Conservation (phyloP, 1,140 invertebrate genomes). For the Pomacea maculata region DNA sequence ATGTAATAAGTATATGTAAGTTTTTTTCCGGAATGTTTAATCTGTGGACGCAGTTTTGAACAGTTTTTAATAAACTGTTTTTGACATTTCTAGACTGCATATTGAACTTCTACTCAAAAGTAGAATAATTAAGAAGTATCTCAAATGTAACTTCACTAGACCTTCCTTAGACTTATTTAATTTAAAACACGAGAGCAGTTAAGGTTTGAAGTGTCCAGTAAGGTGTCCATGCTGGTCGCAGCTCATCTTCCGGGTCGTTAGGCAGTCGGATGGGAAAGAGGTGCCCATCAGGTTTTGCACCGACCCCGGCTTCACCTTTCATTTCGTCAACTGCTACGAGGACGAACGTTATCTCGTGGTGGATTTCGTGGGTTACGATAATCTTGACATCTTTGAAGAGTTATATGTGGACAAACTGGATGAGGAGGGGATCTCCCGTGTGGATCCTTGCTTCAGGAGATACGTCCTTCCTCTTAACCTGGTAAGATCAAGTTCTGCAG, state of each 20-base stretch:
- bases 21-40: no score
- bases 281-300: slow-evolving; percentile 57
- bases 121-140: no score
- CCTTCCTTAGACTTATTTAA: no score
- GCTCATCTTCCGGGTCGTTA: slow-evolving; percentile 22
- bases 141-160: no score
- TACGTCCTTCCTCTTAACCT: slow-evolving; percentile 29
- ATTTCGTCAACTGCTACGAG: slow-evolving; percentile 89
- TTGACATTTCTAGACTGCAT: no score
- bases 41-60: no score
- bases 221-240: background rate
- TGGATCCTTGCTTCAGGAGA: slow-evolving; percentile 15
- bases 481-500: background rate
- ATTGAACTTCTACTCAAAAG: no score
- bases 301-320: slow-evolving; percentile 83
- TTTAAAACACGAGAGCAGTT: no score
- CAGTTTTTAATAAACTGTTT: no score
- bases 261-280: slow-evolving; percentile 1
- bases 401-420: slow-evolving; percentile 39
- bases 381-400: slow-evolving; percentile 71
- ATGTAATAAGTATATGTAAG: no score
- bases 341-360: slow-evolving; percentile 76
- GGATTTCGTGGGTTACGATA: slow-evolving; percentile 84
- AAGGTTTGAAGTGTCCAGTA: no score
- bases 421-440: background rate